Base-by-base conservation (phyloP, 1,140 invertebrate species). In the Drosophila tsacasi region DNA sequence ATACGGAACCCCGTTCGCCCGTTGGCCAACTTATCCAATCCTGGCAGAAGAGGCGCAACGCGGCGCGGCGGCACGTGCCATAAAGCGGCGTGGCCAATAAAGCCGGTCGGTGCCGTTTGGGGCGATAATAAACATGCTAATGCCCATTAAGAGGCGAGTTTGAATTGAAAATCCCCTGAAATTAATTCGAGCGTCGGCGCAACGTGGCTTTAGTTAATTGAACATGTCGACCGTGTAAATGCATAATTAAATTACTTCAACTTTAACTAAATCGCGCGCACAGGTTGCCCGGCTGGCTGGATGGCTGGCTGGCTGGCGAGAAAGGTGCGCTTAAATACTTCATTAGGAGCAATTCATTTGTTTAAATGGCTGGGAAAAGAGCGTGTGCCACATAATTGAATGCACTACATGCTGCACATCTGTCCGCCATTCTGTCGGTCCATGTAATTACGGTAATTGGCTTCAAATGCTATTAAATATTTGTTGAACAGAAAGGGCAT, bases 231-330 rank as follows among this genome's bases (percentile, higher is more conserved):
- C 63, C 66, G 61, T 87, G 76, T 74, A 83, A 83, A 87, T 83
- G 71, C 71, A 78, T 89, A 89, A 89, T 87, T 89, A 78, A 87
- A 83, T 89, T 83, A 83, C 84, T 75, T 71, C 52, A 72, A 84
- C 60, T 89, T 84, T 80, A 71, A 87, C 73, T 71, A 68, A 66
- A 83, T 63, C 58, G 30, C 69, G 40, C 42, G 52, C 50, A 75
- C 42, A 19, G 54, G 54, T 21, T 35, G n/a, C 13, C 50, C 15
- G 6, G n/a, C 27, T 52, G 10, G 10, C 1, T 5, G 30, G 3
- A n/a, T 19, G n/a, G 19, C 21, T 21, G 17, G 17, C 5, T 32
- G n/a, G 17, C 23, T 27, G 52, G n/a, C 49, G 37, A 49, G 30
- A 55, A 44, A 79, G 52, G 55, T 55, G 57, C 76, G 59, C 60